Conservation (phyloP, 2,113 vertebrate species). For the Siniperca knerii region DNA sequence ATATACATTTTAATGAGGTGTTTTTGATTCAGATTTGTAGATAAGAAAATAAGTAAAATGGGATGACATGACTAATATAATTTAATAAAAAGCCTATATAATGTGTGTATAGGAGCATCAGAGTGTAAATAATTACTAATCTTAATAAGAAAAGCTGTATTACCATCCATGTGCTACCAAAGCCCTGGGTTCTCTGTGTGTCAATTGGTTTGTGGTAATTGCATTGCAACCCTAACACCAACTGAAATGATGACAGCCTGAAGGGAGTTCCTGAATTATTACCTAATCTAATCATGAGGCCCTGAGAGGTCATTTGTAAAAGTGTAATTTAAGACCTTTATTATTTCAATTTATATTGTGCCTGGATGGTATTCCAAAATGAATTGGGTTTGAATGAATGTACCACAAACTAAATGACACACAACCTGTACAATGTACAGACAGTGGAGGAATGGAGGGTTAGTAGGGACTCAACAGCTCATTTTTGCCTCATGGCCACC, state of each 20-base stretch:
- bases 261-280: neutral
- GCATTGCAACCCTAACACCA: neutral
- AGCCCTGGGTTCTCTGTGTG: neutral
- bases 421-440: neutral
- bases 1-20: neutral
- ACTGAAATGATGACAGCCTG: neutral
- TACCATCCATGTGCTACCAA: neutral
- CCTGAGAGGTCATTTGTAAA: neutral
- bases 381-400: neutral
- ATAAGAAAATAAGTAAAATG: neutral
- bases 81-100: neutral
- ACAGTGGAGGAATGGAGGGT: neutral
- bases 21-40: neutral
- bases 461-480: neutral
- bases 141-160: neutral
- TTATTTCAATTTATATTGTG: neutral
- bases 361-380: neutral
- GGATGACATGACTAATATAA: neutral
- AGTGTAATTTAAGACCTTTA: neutral
- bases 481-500: neutral
- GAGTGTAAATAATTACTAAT: neutral
- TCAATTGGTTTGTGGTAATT: neutral
- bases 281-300: neutral
- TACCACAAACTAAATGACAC: neutral
- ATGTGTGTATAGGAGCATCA: neutral